Evolutionary conservation across 2,888 invertebrate species (phyloP), one percentile per base, ranked within the genome.

Genomic region (Erebia ligea): DNA sequence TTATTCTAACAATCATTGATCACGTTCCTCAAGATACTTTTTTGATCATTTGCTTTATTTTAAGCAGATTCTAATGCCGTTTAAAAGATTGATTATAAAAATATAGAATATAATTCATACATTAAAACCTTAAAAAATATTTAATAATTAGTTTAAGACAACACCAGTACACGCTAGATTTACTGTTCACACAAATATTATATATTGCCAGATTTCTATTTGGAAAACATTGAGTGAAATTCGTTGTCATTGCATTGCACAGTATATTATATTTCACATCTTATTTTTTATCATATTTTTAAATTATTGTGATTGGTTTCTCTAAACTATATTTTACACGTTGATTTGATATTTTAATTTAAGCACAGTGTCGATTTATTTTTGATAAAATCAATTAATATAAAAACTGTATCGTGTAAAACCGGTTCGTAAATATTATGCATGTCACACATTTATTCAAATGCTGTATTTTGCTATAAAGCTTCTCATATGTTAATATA

Each of bases 341-440:
- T 59, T 59, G 17, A 19, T 61, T 42, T 59, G 40, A 17, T 61
- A 45, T 61, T 61, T 42, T 17, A 61, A 42, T 34, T 61, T 25
- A 25, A 50, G n/a, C 50, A n/a, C 25, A 63, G 25, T n/a, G 61
- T 48, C 11, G 10, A 45, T 45, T 34, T 45, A 42, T 45, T 61
- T 52, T 54, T 54, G 17, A 64, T 17, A 17, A 17, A 56, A 19
- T 19, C 10, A 69, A 69, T 68, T n/a, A 40, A 50, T 45, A 48
- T 57, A 34, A 10, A 71, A 67, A 40, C 56, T 63, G 67, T 70
- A 56, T 54, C 48, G 19, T 21, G 34, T 52, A 45, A 45, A 64
- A 71, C 71, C 45, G 64, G 71, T 45, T 71, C 21, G 17, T 54
- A 42, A 59, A 42, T 50, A 69, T 56, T n/a, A 52, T 40, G 59